Conservation (phyloP, 2,888 invertebrate species). For the Tetragnatha montana region DNA sequence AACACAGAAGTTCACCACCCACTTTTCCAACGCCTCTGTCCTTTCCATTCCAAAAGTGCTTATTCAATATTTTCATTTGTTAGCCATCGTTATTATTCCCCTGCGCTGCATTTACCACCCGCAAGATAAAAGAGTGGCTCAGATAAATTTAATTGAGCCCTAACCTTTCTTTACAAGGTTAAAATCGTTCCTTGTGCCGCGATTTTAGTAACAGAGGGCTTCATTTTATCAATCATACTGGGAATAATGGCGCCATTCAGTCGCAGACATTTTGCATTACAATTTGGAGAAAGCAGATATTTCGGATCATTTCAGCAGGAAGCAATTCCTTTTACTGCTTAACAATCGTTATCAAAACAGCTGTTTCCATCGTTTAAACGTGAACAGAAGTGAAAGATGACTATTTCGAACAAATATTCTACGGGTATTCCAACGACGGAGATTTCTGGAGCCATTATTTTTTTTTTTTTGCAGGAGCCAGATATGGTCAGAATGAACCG, state of each 20-base stretch:
- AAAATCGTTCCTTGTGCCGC: background rate
- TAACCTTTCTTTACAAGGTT: constrained; percentile 1
- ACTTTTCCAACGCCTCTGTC: no score
- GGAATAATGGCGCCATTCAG: constrained; percentile 33
- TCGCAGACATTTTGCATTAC: constrained; percentile 36
- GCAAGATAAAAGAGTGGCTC: background rate
- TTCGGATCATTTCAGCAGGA: constrained; percentile 17
- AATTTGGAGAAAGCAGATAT: constrained; percentile 39
- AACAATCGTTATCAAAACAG: constrained; percentile 47
- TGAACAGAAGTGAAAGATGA: constrained; percentile 32
- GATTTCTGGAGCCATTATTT: constrained; percentile 7
- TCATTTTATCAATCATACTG: constrained; percentile 37
- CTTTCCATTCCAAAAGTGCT: no score
- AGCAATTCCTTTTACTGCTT: constrained; percentile 36
- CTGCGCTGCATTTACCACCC: background rate
- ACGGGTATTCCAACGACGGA: background rate
- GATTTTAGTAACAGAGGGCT: background rate
- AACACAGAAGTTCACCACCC: no score
- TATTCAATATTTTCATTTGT: no score
- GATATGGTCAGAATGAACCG: background rate
- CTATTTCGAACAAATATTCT: constrained; percentile 21
- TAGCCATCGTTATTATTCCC: no score
- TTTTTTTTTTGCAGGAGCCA: background rate
- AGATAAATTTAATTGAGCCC: background rate
- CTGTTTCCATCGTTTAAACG: constrained; percentile 41